Percentiles rank a stretch among this genome's conserved stretches.
phyloP scores from a whole-genome alignment of 2,797 vertebrate species.

The Anguilla megastoma region DNA sequence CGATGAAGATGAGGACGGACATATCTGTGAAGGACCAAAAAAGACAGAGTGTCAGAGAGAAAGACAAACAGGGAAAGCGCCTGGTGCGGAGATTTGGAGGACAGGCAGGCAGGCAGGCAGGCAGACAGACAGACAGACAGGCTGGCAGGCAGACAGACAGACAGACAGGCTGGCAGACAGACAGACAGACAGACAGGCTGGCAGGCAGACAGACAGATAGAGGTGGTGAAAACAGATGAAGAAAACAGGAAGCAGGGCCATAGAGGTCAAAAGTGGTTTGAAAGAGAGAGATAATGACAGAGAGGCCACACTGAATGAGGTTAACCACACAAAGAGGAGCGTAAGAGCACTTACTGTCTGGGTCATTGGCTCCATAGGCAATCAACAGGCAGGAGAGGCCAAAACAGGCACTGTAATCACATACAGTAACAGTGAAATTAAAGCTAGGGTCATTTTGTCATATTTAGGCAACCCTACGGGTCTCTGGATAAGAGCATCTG shows the following conservation, averaged over 20 bases:
- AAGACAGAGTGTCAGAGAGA: background rate
- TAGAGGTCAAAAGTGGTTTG: background rate
- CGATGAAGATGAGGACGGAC: conserved; percentile 94
- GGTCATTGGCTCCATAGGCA: conserved; percentile 90
- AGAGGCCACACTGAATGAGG: background rate
- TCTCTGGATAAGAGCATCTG: background rate
- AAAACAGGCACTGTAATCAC: conserved; percentile 86
- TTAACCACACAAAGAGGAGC: background rate
- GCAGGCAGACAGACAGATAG: background rate
- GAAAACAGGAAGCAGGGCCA: background rate
- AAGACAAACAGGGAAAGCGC: background rate
- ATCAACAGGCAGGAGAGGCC: conserved; percentile 92
- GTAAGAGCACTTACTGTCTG: conserved; percentile 76
- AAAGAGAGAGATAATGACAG: background rate
- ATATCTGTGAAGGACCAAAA: conserved; percentile 74
- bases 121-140: too few species aligned
- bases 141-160: too few species aligned
- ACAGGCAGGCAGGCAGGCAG: background rate
- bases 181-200: too few species aligned
- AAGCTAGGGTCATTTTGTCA: background rate
- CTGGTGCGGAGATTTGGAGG: background rate
- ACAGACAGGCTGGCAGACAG: too few species aligned
- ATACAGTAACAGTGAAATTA: conserved; percentile 10
- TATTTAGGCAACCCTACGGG: background rate
- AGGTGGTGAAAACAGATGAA: background rate